Evolutionary conservation across 2,113 vertebrate genomes (phyloP), one percentile per base, ranked within the genome.

Genomic region (Peucedramus taeniatus): DNA sequence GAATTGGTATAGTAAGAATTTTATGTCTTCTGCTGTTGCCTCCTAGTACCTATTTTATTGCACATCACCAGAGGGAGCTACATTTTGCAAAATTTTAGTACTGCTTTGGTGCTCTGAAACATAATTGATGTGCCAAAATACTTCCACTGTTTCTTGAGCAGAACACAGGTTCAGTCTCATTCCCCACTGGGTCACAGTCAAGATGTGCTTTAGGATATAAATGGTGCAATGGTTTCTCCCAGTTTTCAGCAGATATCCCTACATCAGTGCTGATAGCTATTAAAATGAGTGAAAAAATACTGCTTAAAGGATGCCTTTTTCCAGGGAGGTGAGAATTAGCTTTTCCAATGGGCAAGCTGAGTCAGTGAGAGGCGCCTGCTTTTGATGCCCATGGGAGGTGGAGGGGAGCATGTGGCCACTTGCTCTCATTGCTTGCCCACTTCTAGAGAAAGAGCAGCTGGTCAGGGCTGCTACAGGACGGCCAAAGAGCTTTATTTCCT

Each of bases 51-150:
- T 88, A 53, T 95, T 78, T 94, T 86, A 79, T 39, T 54, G 54
- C 65, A 89, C 54, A 94, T 87, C 81, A 90, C 64, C 72, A 89
- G 89, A 90, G 68, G 86, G 85, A 97, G 72, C 72, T 47, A 40
- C 24, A 16, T 94, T 95, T 95, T 90, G 49, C 51, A 87, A 74
- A 94, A 72, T 60, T 84, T 33, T 50, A 47, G 4, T 26, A 31
- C 9, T 77, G 13, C 18, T 88, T 77, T 76, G 28, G 63, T 72
- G 28, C 4, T 76, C 24, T 61, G 61, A 53, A 79, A 89, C 18
- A 57, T 49, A 57, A 57, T 11, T 35, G 20, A 37, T 31, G 11
- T 47, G 19, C 72, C 64, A 76, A 66, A 71, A 64, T 21, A 40
- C 4, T 54, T 42, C 24, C n/a, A 44, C 15, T 26, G 13, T 39